Evolutionary conservation across 1,140 invertebrate species (phyloP), one percentile per base, ranked within the genome.

Genomic region (Atopsyche davidsoni): DNA sequence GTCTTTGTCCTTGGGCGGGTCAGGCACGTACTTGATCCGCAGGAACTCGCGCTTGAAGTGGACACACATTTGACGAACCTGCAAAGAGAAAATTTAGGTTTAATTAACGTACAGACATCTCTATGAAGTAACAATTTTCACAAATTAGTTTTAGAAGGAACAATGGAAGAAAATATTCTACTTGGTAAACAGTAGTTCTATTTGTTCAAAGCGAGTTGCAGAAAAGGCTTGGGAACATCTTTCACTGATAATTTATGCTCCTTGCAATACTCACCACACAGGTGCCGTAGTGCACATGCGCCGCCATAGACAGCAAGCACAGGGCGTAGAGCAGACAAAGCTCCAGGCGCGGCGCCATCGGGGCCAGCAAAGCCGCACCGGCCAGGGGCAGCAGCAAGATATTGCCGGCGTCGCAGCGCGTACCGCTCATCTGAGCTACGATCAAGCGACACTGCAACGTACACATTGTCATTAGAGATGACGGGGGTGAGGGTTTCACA

Each of bases 391-490:
- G 72, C 40, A 94, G 69, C 61, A 96, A 76, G 82, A 82, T 87
- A 62, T 94, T 92, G 56, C 89, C 75, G 36, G 80, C 66, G 61
- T 96, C 89, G 73, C 92, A 93, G 40, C 86, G 79, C 6, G 85
- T 89, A 62, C 84, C 83, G 59, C 88, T 92, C 95, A 98, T 98
- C 75, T 98, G 94, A n/a, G 87, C 82, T 7, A 98, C 91, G 62
- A 98, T 98, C 38, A 98, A 72, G 7, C 92, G 89, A 72, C 92
- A 96, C 91, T 95, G 69, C 6, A 64, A 72, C 38, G 14, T 14
- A 22, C 17, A 17, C 14, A 40, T 40, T 17, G n/a, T 10, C 13
- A 24, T n/a, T 16, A 39, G 9, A 24, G 36, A 17, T 28, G n/a
- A 40, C 38, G n/a, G 48, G 1, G n/a, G n/a, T n/a, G n/a, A n/a